Evolutionary conservation across 2,888 invertebrate genomes (phyloP).

Genomic region (Sphaerophoria taeniata): DNA sequence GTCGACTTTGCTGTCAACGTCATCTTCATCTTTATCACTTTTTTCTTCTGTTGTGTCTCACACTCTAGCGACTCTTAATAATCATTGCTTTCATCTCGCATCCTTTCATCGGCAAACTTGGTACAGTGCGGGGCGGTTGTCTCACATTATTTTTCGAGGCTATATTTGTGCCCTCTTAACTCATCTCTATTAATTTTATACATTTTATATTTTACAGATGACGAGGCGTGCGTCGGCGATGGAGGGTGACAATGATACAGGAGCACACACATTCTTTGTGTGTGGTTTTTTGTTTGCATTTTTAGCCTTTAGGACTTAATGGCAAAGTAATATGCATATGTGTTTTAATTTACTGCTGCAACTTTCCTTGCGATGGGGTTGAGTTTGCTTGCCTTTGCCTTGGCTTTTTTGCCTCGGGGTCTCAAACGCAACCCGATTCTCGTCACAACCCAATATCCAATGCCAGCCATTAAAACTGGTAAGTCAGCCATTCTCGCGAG

Average conservation of each 20-base stretch:
- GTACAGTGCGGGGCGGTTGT: constrained; percentile 38
- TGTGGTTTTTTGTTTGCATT: constrained; percentile 72
- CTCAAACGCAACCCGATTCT: too few species aligned
- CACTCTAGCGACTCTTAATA: constrained; percentile 22
- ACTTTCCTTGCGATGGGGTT: constrained; percentile 62
- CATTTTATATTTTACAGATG: not conserved
- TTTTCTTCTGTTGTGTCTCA: not conserved
- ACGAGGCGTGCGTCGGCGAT: constrained; percentile 2
- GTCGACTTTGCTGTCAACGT: constrained; percentile 42
- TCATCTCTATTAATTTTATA: constrained; percentile 21
- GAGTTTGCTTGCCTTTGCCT: constrained; percentile 28
- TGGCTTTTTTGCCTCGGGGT: constrained; percentile 26
- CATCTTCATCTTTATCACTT: constrained; percentile 21
- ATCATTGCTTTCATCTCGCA: constrained; percentile 71
- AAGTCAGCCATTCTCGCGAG: constrained; percentile 7
- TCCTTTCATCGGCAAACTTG: constrained; percentile 16
- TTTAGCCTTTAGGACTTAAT: constrained; percentile 71
- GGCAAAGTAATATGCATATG: constrained; percentile 74
- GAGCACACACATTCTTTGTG: constrained; percentile 56
- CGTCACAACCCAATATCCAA: too few species aligned
- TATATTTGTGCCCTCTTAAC: constrained; percentile 35
- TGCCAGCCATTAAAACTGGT: constrained; percentile 25
- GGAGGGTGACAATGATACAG: not conserved
- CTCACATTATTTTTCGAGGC: constrained; percentile 25
- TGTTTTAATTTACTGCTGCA: constrained; percentile 72